A percentile compares a stretch with the other conserved stretches of the same genome.
phyloP scores from a whole-genome alignment of 2,888 invertebrate species.

The Eupsilia transversa region DNA sequence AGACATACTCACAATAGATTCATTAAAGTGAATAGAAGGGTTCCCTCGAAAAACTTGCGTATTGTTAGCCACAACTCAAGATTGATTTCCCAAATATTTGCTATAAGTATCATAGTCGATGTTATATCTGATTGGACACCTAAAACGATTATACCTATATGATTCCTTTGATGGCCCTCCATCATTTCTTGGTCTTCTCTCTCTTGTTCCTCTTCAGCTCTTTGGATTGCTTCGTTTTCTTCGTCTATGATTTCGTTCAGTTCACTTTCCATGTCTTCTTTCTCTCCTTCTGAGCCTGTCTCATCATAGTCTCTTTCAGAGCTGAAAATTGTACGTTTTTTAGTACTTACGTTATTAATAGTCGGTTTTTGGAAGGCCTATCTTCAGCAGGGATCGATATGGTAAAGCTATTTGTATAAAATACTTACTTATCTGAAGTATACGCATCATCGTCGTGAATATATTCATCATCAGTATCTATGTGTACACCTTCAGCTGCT shows the following conservation, averaged over 20 bases:
- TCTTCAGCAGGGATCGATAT: background rate
- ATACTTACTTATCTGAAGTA: slow-evolving; percentile 91
- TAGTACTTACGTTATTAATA: background rate
- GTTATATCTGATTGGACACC: slow-evolving; percentile 9
- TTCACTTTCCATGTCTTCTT: slow-evolving; percentile 90
- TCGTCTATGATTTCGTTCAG: slow-evolving; percentile 75
- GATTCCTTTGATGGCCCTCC: slow-evolving; percentile 85
- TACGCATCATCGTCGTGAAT: slow-evolving; percentile 92
- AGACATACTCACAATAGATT: background rate
- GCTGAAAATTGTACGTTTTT: slow-evolving; percentile 76
- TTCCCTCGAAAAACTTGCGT: background rate
- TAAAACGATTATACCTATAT: slow-evolving; percentile 81
- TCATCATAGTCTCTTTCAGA: slow-evolving; percentile 93
- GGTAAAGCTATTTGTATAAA: background rate
- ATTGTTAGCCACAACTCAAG: slow-evolving; percentile 23
- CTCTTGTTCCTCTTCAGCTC: slow-evolving; percentile 85
- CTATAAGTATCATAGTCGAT: slow-evolving; percentile 9
- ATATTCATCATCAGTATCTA: slow-evolving; percentile 92
- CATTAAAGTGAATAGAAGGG: background rate
- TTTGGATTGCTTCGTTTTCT: slow-evolving; percentile 66
- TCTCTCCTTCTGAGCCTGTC: slow-evolving; percentile 93
- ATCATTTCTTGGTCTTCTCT: slow-evolving; percentile 82
- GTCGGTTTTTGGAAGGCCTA: too few species aligned
- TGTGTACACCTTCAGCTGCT: slow-evolving; percentile 89
- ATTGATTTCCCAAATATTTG: slow-evolving; percentile 24